phyloP scores from a whole-genome alignment of 2,888 invertebrate genomes.

The Lamellibrachia columna region DNA sequence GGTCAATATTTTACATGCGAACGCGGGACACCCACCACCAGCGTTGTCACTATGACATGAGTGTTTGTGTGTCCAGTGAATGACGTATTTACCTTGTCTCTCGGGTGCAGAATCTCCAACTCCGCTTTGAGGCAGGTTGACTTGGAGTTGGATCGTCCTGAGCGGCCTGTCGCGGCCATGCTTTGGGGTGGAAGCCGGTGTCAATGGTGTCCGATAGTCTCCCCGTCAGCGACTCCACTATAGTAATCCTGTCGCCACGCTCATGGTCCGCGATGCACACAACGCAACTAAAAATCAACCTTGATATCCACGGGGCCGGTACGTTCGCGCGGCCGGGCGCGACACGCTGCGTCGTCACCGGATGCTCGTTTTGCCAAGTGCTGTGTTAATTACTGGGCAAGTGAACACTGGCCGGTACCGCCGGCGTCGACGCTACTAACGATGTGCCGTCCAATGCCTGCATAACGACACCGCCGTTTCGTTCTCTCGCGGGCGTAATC shows the following conservation, averaged over 20 bases:
- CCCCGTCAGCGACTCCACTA: neutral
- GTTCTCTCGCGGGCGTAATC: neutral
- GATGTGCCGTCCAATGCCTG: neutral
- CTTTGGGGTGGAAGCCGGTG: neutral
- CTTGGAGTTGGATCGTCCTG: slow-evolving; percentile 17
- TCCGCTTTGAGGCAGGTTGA: slow-evolving; percentile 12
- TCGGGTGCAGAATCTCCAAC: neutral
- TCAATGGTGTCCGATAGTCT: neutral
- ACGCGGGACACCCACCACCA: too few species aligned
- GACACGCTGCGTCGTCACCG: neutral
- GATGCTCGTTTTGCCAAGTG: neutral
- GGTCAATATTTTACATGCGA: too few species aligned
- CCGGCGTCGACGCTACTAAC: slow-evolving; percentile 3
- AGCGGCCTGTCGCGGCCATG: slow-evolving; percentile 14
- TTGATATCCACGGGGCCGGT: too few species aligned
- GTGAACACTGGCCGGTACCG: neutral
- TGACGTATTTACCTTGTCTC: neutral
- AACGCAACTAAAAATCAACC: neutral
- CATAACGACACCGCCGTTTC: neutral
- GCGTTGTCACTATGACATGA: too few species aligned
- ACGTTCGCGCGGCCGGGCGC: neutral
- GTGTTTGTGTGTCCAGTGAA: neutral
- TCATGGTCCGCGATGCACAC: neutral
- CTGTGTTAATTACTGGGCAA: neutral
- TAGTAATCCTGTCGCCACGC: neutral